Conservation (phyloP, 2,113 vertebrate genomes). For the Hassar affinis region DNA sequence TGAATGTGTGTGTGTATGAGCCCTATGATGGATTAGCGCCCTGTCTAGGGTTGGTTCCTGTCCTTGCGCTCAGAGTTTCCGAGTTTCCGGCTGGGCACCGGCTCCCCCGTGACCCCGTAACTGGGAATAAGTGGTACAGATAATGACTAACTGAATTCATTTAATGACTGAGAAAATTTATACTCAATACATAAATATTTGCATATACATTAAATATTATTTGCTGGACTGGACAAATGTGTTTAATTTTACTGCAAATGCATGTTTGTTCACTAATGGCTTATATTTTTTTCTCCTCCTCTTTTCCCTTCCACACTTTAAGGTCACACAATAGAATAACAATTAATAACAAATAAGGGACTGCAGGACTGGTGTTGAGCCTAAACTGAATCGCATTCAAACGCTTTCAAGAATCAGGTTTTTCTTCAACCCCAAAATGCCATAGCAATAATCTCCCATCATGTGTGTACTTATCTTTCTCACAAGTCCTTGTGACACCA, state of each 20-base stretch:
- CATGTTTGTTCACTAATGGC: not conserved
- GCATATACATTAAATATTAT: no score
- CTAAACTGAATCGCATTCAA: not conserved
- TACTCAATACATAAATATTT: not conserved
- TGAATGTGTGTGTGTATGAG: no score
- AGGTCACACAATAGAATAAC: not conserved
- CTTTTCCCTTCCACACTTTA: not conserved
- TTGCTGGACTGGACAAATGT: not conserved
- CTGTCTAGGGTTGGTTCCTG: no score
- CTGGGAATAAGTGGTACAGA: no score
- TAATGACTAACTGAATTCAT: no score
- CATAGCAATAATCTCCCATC: not conserved
- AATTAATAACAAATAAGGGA: not conserved
- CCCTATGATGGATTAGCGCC: no score
- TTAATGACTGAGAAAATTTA: not conserved
- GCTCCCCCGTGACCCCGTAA: no score
- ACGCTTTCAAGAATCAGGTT: not conserved
- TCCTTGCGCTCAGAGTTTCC: no score
- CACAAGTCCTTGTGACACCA: slow-evolving; percentile 81
- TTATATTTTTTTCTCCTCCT: not conserved
- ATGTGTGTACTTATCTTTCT: slow-evolving; percentile 86
- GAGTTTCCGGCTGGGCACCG: no score
- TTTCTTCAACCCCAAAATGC: not conserved
- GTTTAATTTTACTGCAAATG: not conserved
- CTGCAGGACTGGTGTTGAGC: not conserved